Evolutionary conservation across 1,140 invertebrate genomes (phyloP).

Genomic region (Chrysoperla carnea): DNA sequence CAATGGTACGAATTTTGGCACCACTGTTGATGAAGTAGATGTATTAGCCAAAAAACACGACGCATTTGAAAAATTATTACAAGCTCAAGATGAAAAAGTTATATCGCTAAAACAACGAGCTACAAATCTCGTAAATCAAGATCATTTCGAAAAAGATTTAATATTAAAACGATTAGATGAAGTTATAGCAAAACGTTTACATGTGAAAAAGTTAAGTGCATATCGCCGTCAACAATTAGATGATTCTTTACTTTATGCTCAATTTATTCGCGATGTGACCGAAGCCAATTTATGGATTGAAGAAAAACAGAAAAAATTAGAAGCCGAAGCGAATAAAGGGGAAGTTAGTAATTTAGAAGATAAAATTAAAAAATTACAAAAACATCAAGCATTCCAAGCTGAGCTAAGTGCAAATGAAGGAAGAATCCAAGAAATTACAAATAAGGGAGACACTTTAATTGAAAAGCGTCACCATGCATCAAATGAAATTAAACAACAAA

Average conservation of each 20-base stretch:
- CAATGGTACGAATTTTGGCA: conserved; percentile 23
- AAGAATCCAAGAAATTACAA: conserved; percentile 66
- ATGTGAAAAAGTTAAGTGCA: conserved; percentile 47
- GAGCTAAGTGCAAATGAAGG: conserved; percentile 81
- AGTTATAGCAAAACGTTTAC: conserved; percentile 48
- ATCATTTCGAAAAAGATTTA: conserved; percentile 83
- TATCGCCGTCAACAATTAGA: conserved; percentile 44
- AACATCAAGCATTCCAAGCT: conserved; percentile 94
- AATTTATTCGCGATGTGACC: conserved; percentile 77
- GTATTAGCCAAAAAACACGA: conserved; percentile 79
- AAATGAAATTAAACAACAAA: conserved; percentile 51
- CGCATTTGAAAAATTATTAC: conserved; percentile 72
- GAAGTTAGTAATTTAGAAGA: conserved; percentile 64
- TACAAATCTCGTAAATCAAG: conserved; percentile 71
- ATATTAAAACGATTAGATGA: conserved; percentile 57
- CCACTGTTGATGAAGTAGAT: conserved; percentile 72
- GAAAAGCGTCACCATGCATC: conserved; percentile 48
- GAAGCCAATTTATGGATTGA: conserved; percentile 86
- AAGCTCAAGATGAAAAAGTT: conserved; percentile 77
- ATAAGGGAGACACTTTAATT: conserved; percentile 46
- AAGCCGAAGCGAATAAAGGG: conserved; percentile 47
- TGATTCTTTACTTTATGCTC: conserved; percentile 69
- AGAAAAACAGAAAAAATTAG: conserved; percentile 80
- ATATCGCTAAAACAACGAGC: conserved; percentile 62
- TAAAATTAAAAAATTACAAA: conserved; percentile 91